phyloP scores from a whole-genome alignment of 2,113 vertebrate species.

The Acrocephalus arundinaceus region DNA sequence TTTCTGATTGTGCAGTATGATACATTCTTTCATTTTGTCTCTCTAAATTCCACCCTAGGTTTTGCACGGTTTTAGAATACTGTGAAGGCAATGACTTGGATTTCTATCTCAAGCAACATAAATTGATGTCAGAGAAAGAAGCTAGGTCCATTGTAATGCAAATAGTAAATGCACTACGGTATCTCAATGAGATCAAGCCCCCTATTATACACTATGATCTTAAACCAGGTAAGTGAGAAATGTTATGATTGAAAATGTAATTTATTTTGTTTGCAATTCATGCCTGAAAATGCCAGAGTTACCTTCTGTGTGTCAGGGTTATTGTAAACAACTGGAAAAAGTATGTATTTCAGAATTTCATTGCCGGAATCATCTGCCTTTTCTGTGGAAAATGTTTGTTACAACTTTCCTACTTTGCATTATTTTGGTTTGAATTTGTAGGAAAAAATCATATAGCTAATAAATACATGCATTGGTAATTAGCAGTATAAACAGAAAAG shows the following conservation, averaged over 20 bases:
- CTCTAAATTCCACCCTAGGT: conserved; percentile 74
- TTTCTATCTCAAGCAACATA: conserved; percentile 99
- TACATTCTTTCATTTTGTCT: not conserved
- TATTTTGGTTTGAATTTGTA: not conserved
- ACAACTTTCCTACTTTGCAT: not conserved
- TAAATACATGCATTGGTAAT: not conserved
- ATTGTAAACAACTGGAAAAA: not conserved
- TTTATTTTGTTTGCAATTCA: not conserved
- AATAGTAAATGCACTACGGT: conserved; percentile 98
- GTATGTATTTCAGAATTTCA: not conserved
- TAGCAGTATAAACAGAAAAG: not conserved
- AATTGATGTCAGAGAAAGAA: conserved; percentile 99
- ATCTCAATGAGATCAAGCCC: conserved; percentile 99
- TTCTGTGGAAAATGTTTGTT: not conserved
- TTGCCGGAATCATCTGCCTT: not conserved
- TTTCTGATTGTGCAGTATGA: not conserved
- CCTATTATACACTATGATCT: conserved; percentile 99
- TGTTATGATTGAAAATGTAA: not conserved
- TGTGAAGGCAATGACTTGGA: conserved; percentile 99
- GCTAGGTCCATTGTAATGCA: conserved; percentile 99
- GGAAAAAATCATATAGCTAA: not conserved
- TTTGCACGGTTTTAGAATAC: conserved; percentile 99
- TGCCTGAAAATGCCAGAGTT: not conserved
- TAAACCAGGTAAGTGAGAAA: conserved; percentile 88
- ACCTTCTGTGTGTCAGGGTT: not conserved